Evolutionary conservation across 2,113 vertebrate species (phyloP).

Genomic region (Cinclus cinclus): DNA sequence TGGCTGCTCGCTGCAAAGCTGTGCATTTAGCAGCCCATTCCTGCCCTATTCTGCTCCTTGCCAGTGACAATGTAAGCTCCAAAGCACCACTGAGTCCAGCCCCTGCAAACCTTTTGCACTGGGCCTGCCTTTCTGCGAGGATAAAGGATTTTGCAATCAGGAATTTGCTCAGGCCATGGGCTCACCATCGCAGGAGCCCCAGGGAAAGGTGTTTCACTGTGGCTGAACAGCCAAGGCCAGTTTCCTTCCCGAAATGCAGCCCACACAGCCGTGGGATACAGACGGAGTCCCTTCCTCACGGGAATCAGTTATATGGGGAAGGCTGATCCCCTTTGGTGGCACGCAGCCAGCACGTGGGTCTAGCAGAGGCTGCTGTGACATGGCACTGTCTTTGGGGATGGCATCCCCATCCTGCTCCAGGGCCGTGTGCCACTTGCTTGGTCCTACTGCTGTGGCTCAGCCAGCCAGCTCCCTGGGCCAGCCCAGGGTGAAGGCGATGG

Average conservation of each 20-base stretch:
- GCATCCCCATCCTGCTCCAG: neutral
- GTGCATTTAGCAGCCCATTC: neutral
- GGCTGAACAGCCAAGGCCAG: neutral
- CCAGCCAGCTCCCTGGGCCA: neutral
- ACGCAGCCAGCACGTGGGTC: neutral
- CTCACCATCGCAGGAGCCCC: neutral
- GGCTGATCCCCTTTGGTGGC: neutral
- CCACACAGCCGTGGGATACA: fast-evolving
- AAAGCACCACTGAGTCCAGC: fast-evolving
- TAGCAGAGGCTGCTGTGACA: neutral
- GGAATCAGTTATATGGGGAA: neutral
- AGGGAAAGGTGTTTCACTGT: neutral
- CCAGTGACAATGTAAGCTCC: neutral
- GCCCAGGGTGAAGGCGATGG: neutral
- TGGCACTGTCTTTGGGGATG: neutral
- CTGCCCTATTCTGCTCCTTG: neutral
- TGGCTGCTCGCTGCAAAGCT: neutral
- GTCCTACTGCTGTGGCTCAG: neutral
- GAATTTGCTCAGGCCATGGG: neutral
- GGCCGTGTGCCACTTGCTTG: neutral
- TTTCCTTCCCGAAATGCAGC: neutral
- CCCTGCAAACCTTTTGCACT: neutral
- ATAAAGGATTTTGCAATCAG: neutral
- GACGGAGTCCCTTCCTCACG: neutral
- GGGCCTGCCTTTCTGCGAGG: neutral